Conservation (phyloP, 2,888 invertebrate genomes). For the Cepaea hortensis region DNA sequence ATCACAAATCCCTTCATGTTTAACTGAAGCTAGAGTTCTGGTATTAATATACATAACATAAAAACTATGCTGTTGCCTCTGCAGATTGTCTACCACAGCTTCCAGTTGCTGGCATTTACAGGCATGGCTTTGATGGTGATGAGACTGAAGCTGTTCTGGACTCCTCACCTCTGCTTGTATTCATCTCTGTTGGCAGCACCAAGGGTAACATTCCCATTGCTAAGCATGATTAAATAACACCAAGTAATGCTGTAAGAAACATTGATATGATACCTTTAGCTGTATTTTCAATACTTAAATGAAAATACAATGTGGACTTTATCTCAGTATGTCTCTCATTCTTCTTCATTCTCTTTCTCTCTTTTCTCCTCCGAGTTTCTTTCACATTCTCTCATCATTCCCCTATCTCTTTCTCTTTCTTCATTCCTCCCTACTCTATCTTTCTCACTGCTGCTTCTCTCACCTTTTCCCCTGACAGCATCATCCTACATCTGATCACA, state of each 20-base stretch:
- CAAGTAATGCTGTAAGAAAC: no score
- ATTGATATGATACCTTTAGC: no score
- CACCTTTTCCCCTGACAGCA: not conserved
- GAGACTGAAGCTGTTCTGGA: constrained; percentile 86
- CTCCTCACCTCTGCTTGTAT: constrained; percentile 86
- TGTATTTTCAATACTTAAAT: no score
- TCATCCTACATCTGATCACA: no score
- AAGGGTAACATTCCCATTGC: constrained; percentile 75
- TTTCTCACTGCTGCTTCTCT: not conserved
- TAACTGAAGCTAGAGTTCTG: no score
- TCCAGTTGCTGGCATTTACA: constrained; percentile 84
- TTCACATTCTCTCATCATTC: not conserved
- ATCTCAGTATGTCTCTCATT: no score
- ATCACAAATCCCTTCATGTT: no score
- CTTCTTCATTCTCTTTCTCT: no score
- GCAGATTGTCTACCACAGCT: constrained; percentile 79
- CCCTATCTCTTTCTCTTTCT: not conserved
- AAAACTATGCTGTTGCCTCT: not conserved
- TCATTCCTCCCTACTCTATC: not conserved
- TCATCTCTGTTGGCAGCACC: constrained; percentile 80
- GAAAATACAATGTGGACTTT: no score
- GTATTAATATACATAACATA: not conserved
- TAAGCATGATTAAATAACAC: not conserved
- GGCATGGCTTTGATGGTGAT: constrained; percentile 86
- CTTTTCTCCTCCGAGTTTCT: not conserved